Base-by-base conservation (phyloP, 2,113 vertebrate genomes). In the Smithornis capensis region DNA sequence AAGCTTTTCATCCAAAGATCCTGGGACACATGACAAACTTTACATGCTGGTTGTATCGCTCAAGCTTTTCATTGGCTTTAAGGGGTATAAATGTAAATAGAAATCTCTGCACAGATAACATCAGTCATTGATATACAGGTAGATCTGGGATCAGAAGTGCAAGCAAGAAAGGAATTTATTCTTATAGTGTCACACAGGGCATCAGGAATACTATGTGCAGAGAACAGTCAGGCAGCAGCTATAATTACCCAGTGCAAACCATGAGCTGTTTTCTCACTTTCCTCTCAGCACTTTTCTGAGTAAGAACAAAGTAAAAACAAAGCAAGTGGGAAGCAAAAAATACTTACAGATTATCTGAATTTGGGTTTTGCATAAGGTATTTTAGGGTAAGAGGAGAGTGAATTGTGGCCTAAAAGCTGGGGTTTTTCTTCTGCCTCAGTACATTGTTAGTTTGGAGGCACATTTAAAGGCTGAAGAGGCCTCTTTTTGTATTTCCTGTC, bases 1-100 rank as follows among this genome's bases (percentile, higher is more conserved):
- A 45, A 91, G 47, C 63, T 68, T 96, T 97, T 94, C 79, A 94
- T 94, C 76, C 93, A 90, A 83, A 85, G 93, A 95, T 96, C 96
- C 87, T 88, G 80, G 89, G 94, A 96, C 90, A 96, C 68, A 71
- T 5, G 1, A 95, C 92, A 89, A 96, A 87, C 22, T 88, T 92
- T 88, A 96, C 95, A 94, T 94, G 91, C 79, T 75, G 93, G 95
- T 96, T 95, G 25, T 69, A 77, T 84, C 92, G 47, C 60, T 94
- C 59, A 91, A 88, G 74, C 12, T 96, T 94, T 70, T 81, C 31
- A 38, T 59, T 87, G 79, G 69, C 16, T 90, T 91, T 92, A 92
- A 77, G 42, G 40, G 47, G 42, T 35, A 70, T 23, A 90, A 83
- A 86, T 28, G 35, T 67, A 92, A 86, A 67, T 14, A 94, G 33